Evolutionary conservation across 23 tunicate species (phyloP).

Genomic region (Clavelina lepadiformis): DNA sequence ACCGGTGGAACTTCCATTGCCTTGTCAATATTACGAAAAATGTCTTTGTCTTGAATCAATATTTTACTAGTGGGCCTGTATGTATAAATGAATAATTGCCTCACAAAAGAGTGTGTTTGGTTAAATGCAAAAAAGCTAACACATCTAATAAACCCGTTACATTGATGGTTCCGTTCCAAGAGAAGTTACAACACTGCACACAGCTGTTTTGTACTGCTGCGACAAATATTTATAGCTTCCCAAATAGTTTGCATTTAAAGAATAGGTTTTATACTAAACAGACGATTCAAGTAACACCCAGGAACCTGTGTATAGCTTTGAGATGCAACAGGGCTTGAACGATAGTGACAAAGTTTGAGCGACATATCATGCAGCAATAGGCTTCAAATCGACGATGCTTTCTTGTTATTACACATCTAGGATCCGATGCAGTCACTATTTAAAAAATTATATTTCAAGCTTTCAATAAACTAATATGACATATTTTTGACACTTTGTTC

Average conservation of each 20-base stretch:
- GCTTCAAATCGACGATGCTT: constrained; percentile 93
- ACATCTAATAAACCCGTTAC: no score
- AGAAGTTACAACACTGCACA: no score
- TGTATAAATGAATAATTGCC: no score
- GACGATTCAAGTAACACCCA: not conserved
- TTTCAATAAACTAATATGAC: no score
- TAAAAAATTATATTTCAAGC: no score
- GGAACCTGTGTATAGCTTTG: constrained; percentile 87
- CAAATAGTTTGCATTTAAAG: not conserved
- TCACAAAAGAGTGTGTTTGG: no score
- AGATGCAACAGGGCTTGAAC: constrained; percentile 82
- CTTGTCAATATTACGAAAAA: constrained; percentile 72
- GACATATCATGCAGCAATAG: constrained; percentile 85
- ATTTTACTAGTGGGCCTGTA: constrained; percentile 70
- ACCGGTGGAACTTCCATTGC: constrained; percentile 97
- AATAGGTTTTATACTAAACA: not conserved
- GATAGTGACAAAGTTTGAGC: constrained; percentile 77
- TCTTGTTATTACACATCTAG: constrained; percentile 70
- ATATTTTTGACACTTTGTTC: no score
- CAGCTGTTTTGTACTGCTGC: no score
- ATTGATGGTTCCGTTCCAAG: no score
- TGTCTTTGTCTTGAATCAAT: constrained; percentile 76
- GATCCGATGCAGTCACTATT: constrained; percentile 51
- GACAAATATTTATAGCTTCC: no score
- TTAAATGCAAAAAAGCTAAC: no score